Evolutionary conservation across 2,113 vertebrate species (phyloP), one percentile per base, ranked within the genome.

Genomic region (Brachirus orientalis): DNA sequence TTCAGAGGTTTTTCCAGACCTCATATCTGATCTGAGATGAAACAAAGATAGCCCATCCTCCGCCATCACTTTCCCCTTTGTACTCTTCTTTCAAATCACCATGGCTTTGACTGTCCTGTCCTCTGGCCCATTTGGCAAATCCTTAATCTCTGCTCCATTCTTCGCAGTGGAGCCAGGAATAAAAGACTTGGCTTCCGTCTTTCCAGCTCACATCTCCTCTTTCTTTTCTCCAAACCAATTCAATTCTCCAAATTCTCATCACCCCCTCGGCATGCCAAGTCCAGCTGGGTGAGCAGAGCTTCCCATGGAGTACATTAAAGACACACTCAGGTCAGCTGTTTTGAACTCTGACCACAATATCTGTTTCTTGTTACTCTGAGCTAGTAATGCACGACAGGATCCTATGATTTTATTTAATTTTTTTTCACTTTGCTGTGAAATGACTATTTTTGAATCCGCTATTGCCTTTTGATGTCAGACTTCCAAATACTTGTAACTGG

Each of bases 271-370:
- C 35, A 54, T 50, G 53, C 69, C 67, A 69, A 19, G 63, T 74
- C 75, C 76, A 83, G 79, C 75, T 63, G 72, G 54, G 65, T 2
- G 11, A 54, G 74, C 67, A 57, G 22, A 69, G 69, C 56, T 69
- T 80, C 83, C 82, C 18, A 19, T 70, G 57, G 82, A 83, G 75
- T 64, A 78, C 59, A 84, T 86, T 70, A 86, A 85, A 86, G 65
- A 83, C 60, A 37, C 14, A 16, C 38, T 9, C 28, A 72, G 69
- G 72, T 86, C 72, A 68, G 63, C 44, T 71, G 80, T 76, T 59
- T 38, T 60, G 65, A 86, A 53, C 82, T 81, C 58, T 73, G 72
- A 86, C 64, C 69, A 65, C 64, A 50, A 67, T 75, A 70, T 84
- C 76, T 83, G 76, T 77, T 77, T 68, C 75, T 60, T 11, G 36